phyloP scores from a whole-genome alignment of 1,140 invertebrate genomes.

The Drosophila funebris region DNA sequence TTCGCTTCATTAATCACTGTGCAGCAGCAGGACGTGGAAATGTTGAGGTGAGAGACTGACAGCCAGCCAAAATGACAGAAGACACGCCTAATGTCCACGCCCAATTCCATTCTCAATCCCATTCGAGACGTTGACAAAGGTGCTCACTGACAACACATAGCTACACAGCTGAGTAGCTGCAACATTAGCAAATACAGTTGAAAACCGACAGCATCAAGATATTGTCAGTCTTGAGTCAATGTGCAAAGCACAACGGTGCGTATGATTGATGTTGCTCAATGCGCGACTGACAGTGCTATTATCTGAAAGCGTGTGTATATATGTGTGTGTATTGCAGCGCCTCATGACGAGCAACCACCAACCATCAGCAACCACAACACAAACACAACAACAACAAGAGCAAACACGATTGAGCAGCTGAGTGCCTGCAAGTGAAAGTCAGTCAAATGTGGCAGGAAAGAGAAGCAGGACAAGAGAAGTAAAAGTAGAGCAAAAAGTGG shows the following conservation, averaged over 20 bases:
- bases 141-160: constrained; percentile 27
- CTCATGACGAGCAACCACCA: constrained; percentile 46
- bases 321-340: constrained; percentile 12
- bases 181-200: constrained; percentile 23
- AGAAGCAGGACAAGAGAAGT: constrained; percentile 1
- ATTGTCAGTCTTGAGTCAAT: constrained; percentile 54
- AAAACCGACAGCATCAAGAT: constrained; percentile 42
- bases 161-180: constrained; percentile 17
- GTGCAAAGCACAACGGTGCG: constrained; percentile 53
- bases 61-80: constrained; percentile 11
- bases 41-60: not conserved
- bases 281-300: constrained; percentile 68
- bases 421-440: constrained; percentile 27
- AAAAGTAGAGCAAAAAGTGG: not conserved
- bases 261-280: constrained; percentile 76
- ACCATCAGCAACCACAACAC: constrained; percentile 29
- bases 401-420: constrained; percentile 2
- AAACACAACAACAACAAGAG: constrained; percentile 19
- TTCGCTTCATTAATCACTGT: constrained; percentile 42
- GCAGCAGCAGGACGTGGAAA: constrained; percentile 1
- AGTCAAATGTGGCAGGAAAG: not conserved
- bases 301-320: constrained; percentile 42
- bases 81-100: constrained; percentile 4
- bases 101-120: not conserved
- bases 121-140: constrained; percentile 4